Base-by-base conservation (phyloP, 2,888 invertebrate species). In the Tiliacea citrago region DNA sequence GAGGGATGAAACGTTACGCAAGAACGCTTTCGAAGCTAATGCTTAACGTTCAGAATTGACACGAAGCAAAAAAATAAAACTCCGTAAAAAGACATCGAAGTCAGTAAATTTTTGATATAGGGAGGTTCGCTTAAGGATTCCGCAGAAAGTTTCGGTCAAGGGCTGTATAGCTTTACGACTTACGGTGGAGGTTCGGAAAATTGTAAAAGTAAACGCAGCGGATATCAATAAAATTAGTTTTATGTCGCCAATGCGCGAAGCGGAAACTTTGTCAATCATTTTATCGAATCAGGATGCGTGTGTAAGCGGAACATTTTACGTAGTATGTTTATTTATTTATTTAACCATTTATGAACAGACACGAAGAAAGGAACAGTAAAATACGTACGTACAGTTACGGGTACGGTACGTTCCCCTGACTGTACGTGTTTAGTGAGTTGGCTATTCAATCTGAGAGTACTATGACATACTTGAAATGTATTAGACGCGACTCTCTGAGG, bases 161-260 rank as follows among this genome's bases (percentile, higher is more conserved):
- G 90, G 83, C 87, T 89, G 88, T 88, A 90, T 88, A 88, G 89
- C 89, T 90, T 90, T 91, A 91, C 83, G 89, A 87, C 88, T 86
- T 82, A 87, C 69, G 83, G 81, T 82, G 84, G 87, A 86, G 86
- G 84, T 85, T 83, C 81, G 77, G 83, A 87, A 86, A 86, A 90
- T 89, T 87, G 86, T 88, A 88, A 88, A 87, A 90, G 87, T 86
- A 86, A 90, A 89, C 82, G 88, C 81, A 79, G 79, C 77, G 87
- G 88, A 90, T 90, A 89, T 90, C 90, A 88, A 90, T 90, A 89
- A 91, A 90, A 90, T 91, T 90, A 90, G 91, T 91, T 90, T 88
- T 89, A 90, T 88, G 84, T 85, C 83, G 74, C 75, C 88, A 82
- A 88, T 85, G 84, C 83, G 88, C 85, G 79, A 62, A 79, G 76